Conservation (phyloP, 2,797 vertebrate species). For the Chrosomus eos region DNA sequence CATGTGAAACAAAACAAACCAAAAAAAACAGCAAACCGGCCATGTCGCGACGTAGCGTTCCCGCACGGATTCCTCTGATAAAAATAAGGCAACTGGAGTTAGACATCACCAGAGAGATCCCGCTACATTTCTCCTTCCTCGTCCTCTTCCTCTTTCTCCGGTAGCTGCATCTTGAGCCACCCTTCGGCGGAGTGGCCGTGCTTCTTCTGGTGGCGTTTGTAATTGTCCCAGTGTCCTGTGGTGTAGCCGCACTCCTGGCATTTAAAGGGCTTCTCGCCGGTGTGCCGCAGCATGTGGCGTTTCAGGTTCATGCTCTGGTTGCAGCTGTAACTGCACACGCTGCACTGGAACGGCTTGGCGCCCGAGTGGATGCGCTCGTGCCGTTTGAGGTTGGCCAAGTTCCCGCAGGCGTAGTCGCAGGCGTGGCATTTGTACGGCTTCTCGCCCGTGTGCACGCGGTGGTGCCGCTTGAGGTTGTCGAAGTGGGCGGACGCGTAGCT, state of each 20-base stretch:
- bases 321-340: conserved; percentile 92
- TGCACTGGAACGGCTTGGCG: conserved; percentile 95
- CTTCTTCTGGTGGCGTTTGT: conserved; percentile 97
- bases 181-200: conserved; percentile 84
- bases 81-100: conserved; percentile 56
- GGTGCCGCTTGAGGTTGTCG: conserved; percentile 95
- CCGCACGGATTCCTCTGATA: conserved; percentile 6
- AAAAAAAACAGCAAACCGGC: not conserved
- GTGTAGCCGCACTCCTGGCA: conserved; percentile 90
- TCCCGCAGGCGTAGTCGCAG: conserved; percentile 93
- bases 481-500: conserved; percentile 91
- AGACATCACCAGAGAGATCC: conserved; percentile 15
- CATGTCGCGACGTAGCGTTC: conserved; percentile 16
- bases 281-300: conserved; percentile 94
- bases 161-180: conserved; percentile 78
- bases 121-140: conserved; percentile 57
- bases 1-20: not conserved
- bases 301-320: conserved; percentile 99
- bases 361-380: conserved; percentile 96
- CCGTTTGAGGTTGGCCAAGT: conserved; percentile 95
- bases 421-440: conserved; percentile 93
- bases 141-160: conserved; percentile 65
- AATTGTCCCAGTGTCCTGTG: conserved; percentile 98
- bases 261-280: conserved; percentile 91
- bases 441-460: conserved; percentile 93